These are phyloP conservation scores for Lampris incognitus DNA, from an alignment of 2,113 vertebrate species.

Conservation along the genomic window DNA sequence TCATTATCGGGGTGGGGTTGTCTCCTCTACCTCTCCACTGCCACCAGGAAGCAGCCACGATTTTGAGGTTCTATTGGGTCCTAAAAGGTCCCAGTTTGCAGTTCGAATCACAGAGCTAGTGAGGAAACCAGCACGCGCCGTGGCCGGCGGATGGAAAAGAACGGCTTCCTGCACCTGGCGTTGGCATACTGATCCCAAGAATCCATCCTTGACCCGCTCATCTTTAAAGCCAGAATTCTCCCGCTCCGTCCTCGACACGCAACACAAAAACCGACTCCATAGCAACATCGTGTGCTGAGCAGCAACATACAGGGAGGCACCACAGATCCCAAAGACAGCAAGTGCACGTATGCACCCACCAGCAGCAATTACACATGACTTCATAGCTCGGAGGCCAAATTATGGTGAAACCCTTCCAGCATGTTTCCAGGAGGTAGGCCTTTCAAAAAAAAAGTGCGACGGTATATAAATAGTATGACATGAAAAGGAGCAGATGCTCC, in stretches of 20 bases:
- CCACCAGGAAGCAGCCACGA: no score
- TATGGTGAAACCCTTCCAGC: background rate
- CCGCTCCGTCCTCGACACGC: constrained; percentile 9
- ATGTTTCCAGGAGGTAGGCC: constrained; percentile 21
- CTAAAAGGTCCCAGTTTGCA: no score
- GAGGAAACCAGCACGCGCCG: no score
- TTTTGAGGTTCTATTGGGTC: no score
- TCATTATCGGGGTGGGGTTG: no score
- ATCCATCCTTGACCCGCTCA: no score
- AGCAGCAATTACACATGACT: constrained; percentile 22
- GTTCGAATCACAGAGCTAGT: no score
- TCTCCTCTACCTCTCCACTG: no score
- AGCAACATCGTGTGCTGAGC: constrained; percentile 37
- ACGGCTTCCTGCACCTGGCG: no score
- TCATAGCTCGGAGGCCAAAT: constrained; percentile 42
- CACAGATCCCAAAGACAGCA: constrained; percentile 42
- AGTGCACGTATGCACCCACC: constrained; percentile 10
- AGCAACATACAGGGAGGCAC: constrained; percentile 29
- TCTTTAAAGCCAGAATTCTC: no score
- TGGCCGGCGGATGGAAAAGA: no score
- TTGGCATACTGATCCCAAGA: no score
- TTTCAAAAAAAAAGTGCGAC: background rate
- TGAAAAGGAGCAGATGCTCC: constrained; percentile 38
- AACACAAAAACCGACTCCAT: background rate
- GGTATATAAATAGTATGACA: background rate